Base-by-base conservation (phyloP, 2,113 vertebrate genomes). In the Tachysurus vachellii region DNA sequence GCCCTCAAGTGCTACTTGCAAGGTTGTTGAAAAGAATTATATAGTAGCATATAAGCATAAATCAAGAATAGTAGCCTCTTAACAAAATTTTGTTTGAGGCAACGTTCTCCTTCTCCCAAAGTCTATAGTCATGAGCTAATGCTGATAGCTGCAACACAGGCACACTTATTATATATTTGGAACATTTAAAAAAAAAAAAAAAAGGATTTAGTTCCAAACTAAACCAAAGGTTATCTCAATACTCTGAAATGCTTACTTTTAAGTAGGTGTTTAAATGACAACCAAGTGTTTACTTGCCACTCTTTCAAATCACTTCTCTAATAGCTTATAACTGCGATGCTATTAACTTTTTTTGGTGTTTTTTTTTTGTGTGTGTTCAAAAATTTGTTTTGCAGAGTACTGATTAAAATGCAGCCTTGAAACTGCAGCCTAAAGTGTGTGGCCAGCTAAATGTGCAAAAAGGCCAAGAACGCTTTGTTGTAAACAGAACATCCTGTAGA, bases 131-230 rank as follows among this genome's bases (percentile, higher is more conserved):
- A 28, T 28, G n/a, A 13, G 62, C 10, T 12, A n/a, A 11, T n/a
- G 62, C 3, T 66, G 62, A 66, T 66, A 13, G 62, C 62, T 66
- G 26, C 66, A 70, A 36, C 17, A 36, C 28, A 70, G 66, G 36
- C 66, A 70, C 66, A 7, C 14, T 70, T 70, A 36, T 68, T 31
- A 36, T 70, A 42, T 42, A 70, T 42, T 70, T 42, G 31, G 31
- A 42, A 14, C n/a, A 36, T 36, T 36, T 36, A 36, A 36, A 1
- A 36, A 36, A 36, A 36, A 36, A 36, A 36, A 36, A 36, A 36
- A 36, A 36, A 42, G 66, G 79, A 90, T 90, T 92, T 91, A 92
- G 92, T 93, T 95, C 91, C 90, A 94, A 91, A 70, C 93, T 93
- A 93, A 23, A 31, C 64, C 31, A 31, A 68, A 68, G 28, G 4